A percentile compares a stretch with the other conserved stretches of the same genome.
phyloP scores from a whole-genome alignment of 2,113 vertebrate genomes.

The Pangasianodon hypophthalmus region DNA sequence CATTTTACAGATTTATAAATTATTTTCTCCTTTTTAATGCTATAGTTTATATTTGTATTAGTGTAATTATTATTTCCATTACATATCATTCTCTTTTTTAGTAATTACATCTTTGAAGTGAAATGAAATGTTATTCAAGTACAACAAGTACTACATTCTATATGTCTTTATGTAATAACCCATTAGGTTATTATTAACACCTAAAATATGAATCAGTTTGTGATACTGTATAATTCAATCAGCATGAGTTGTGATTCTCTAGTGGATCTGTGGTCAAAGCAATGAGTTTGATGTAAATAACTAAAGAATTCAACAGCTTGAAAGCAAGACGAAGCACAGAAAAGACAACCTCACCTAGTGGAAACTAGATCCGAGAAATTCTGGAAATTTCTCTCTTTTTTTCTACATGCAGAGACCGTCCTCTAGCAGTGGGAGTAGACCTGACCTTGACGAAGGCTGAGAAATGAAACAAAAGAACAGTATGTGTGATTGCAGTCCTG shows the following conservation, averaged over 20 bases:
- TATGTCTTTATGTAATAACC: no score
- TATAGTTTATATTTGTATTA: no score
- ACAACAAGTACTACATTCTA: no score
- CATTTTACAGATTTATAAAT: neutral
- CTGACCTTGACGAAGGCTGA: neutral
- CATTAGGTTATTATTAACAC: neutral
- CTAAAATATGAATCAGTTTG: neutral
- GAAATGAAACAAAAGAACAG: neutral
- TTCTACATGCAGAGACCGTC: neutral
- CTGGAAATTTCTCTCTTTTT: neutral
- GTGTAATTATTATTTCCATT: no score
- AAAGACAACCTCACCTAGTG: neutral
- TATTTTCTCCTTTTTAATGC: neutral
- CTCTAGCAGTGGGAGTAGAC: neutral
- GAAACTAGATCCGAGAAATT: neutral
- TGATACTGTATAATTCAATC: neutral
- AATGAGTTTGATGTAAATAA: neutral
- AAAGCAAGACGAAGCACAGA: neutral
- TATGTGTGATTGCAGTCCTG: neutral
- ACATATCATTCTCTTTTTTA: no score
- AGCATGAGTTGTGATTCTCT: neutral
- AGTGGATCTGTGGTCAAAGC: neutral
- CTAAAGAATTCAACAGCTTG: neutral
- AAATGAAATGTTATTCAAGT: no score
- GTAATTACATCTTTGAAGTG: no score